Evolutionary conservation across 2,113 vertebrate genomes (phyloP).

Genomic region (Gymnocephalus cernua): DNA sequence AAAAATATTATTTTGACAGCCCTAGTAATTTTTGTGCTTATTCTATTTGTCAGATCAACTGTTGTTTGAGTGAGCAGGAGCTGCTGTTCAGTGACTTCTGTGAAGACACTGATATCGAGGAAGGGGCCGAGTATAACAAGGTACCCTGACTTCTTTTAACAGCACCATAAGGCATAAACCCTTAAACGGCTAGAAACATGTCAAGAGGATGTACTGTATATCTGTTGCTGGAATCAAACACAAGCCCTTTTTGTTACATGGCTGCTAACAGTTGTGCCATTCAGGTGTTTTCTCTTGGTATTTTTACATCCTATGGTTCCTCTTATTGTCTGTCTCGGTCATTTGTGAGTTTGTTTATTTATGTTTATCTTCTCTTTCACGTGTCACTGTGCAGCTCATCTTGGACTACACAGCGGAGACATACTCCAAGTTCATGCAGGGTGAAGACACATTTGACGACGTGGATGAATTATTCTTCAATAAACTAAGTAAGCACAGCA

Average conservation of each 20-base stretch:
- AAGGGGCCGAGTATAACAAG: constrained; percentile 91
- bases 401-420: constrained; percentile 89
- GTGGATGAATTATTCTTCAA: constrained; percentile 84
- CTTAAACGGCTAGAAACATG: background rate
- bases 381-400: constrained; percentile 84
- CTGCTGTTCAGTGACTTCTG: constrained; percentile 81
- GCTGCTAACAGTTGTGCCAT: background rate
- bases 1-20: no score
- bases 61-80: constrained; percentile 80
- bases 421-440: constrained; percentile 93
- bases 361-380: background rate
- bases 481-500: constrained; percentile 88
- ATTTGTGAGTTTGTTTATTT: background rate
- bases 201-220: background rate
- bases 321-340: background rate
- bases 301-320: background rate
- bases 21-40: background rate
- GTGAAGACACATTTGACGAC: constrained; percentile 91
- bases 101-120: constrained; percentile 85
- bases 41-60: constrained; percentile 70
- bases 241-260: background rate
- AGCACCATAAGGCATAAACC: background rate
- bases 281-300: background rate
- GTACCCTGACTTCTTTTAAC: constrained; percentile 72
- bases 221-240: background rate